Evolutionary conservation across 2,888 invertebrate genomes (phyloP).

Genomic region (Lomographa bimaculata): DNA sequence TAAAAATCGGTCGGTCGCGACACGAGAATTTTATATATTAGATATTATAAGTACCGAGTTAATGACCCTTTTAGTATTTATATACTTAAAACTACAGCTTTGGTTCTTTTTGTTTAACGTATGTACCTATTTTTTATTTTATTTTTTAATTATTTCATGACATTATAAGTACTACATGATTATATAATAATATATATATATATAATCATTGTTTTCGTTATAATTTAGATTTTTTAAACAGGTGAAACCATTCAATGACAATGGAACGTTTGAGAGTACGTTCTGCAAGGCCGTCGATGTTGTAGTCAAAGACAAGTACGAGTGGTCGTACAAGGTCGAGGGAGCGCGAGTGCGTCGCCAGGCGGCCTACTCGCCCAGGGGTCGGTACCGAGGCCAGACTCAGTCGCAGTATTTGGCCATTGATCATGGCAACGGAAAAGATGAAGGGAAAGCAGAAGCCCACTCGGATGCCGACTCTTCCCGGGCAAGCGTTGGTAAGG

Average conservation of each 20-base stretch:
- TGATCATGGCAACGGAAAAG: constrained; percentile 79
- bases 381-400: constrained; percentile 88
- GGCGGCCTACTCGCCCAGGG: constrained; percentile 49
- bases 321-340: constrained; percentile 15
- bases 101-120: too few species aligned
- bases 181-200: too few species aligned
- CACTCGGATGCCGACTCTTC: constrained; percentile 89
- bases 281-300: constrained; percentile 44
- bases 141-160: too few species aligned
- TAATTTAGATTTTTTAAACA: constrained; percentile 37
- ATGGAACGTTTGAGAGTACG: constrained; percentile 29
- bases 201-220: constrained; percentile 23
- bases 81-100: too few species aligned
- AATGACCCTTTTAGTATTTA: too few species aligned
- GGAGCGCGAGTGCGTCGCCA: constrained; percentile 52
- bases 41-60: too few species aligned
- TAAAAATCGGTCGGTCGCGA: too few species aligned
- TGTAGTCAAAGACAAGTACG: constrained; percentile 17
- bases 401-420: constrained; percentile 92
- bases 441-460: constrained; percentile 91
- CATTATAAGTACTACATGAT: too few species aligned
- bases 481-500: constrained; percentile 89
- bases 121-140: too few species aligned
- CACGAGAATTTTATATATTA: too few species aligned
- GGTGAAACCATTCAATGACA: constrained; percentile 43